A percentile compares a stretch with the other conserved stretches of the same genome.
Conservation (phyloP, 2,888 invertebrate genomes). For the Lasioglossum calceatum region DNA sequence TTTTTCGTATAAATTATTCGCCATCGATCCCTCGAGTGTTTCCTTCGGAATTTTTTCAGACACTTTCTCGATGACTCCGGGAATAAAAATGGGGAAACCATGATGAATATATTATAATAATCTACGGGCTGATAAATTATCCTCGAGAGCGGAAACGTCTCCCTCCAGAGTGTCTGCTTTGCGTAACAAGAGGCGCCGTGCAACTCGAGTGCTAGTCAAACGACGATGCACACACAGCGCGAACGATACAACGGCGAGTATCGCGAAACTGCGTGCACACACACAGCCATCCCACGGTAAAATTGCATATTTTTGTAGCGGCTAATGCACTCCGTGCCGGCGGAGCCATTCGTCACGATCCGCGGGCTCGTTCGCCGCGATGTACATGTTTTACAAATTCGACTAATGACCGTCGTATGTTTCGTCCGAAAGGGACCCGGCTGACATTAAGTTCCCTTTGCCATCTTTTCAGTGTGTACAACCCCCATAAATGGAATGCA, state of each 20-base stretch:
- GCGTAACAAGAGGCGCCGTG: constrained; percentile 28
- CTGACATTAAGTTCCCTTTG: constrained; percentile 11
- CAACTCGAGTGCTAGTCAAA: constrained; percentile 27
- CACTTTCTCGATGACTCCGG: neutral
- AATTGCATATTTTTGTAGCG: constrained; percentile 51
- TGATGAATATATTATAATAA: constrained; percentile 1
- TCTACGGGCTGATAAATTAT: neutral
- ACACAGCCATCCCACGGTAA: constrained; percentile 6
- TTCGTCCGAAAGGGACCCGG: constrained; percentile 1
- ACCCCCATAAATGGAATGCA: neutral
- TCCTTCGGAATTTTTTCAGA: neutral
- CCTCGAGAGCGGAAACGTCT: neutral
- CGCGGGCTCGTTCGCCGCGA: constrained; percentile 5
- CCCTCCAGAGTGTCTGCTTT: constrained; percentile 7
- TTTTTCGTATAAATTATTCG: neutral
- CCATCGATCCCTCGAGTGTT: neutral
- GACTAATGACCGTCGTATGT: constrained; percentile 33
- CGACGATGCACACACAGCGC: neutral
- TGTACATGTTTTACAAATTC: constrained; percentile 47
- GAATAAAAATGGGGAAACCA: neutral
- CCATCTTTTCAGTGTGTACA: neutral
- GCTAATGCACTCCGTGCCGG: constrained; percentile 38
- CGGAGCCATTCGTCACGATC: constrained; percentile 42
- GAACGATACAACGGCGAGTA: constrained; percentile 27
- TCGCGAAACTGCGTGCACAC: constrained; percentile 15